These are phyloP conservation scores for Triplophysa bombifrons DNA, from an alignment of 2,797 vertebrate species.

Conservation along the genomic window DNA sequence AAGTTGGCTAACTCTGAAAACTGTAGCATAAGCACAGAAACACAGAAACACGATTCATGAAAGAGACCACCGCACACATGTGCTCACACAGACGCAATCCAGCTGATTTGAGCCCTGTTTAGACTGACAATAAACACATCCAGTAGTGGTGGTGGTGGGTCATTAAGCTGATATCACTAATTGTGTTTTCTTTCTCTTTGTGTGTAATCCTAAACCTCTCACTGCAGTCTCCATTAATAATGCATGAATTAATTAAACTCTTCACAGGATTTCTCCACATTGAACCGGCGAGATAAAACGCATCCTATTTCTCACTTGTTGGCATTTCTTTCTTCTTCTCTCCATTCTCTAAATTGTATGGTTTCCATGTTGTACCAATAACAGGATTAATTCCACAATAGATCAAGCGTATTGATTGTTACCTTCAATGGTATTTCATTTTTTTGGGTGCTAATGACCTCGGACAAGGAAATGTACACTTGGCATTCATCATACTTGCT, in stretches of 20 bases:
- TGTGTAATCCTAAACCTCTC: conserved; percentile 79
- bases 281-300: conserved; percentile 83
- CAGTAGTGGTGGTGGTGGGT: conserved; percentile 60
- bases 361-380: conserved; percentile 82
- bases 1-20: too few relatives aligned
- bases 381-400: conserved; percentile 83
- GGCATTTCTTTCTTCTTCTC: conserved; percentile 34
- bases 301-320: conserved; percentile 69
- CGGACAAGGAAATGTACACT: too few relatives aligned
- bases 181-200: conserved; percentile 78
- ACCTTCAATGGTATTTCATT: too few relatives aligned
- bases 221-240: conserved; percentile 83
- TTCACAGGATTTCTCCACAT: conserved; percentile 81
- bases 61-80: neutral
- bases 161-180: conserved; percentile 83
- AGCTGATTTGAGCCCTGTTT: conserved; percentile 49
- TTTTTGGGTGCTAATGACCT: too few relatives aligned
- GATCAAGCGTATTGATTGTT: conserved; percentile 81
- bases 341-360: conserved; percentile 76
- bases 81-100: conserved; percentile 25
- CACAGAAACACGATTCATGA: too few relatives aligned
- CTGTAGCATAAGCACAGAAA: too few relatives aligned
- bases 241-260: conserved; percentile 88
- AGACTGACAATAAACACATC: conserved; percentile 71
- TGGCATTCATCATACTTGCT: too few relatives aligned